Evolutionary conservation across 2,113 vertebrate species (phyloP), one percentile per base, ranked within the genome.

Genomic region (Carlito syrichta): DNA sequence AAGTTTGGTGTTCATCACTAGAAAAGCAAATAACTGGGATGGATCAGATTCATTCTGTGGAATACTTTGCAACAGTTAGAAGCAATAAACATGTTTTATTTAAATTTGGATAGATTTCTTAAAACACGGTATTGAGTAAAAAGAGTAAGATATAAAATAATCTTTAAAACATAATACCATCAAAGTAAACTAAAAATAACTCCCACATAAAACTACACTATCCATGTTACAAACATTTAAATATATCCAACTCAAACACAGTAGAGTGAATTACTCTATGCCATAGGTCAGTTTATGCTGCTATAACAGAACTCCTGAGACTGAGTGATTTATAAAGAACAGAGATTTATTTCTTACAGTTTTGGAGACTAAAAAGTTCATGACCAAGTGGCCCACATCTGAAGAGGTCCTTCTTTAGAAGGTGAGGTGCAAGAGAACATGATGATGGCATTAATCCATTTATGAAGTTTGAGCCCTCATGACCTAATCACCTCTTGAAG

Each of bases 141-240:
- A 91, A 87, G 20, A 78, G 43, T 68, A 76, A 92, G 73, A 83
- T 35, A 71, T 50, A 88, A 94, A 68, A 45, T 84, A 32, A 95
- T 38, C 20, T 88, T 74, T 74, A 86, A 96, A 96, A 77, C 62
- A 58, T 52, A 73, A 82, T 52, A 62, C 30, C 43, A 73, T 58
- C 85, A 88, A 93, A 68, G 4, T 66, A 83, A 98, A 56, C 93
- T 73, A 58, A 90, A 93, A 96, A 84, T 43, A 89, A 54, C 25
- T 60, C 54, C 25, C 52, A 89, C 27, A 45, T 62, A 66, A 91
- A 93, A 50, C 2, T 50, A 86, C 23, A 60, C 22, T 78, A 16
- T 81, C 35, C 32, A 13, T 58, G 50, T 11, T 25, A 56, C 19
- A 86, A 88, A 20, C 22, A 63, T 58, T 83, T 63, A 25, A 83